Conservation (phyloP, 2,113 vertebrate species). For the Ovis canadensis region DNA sequence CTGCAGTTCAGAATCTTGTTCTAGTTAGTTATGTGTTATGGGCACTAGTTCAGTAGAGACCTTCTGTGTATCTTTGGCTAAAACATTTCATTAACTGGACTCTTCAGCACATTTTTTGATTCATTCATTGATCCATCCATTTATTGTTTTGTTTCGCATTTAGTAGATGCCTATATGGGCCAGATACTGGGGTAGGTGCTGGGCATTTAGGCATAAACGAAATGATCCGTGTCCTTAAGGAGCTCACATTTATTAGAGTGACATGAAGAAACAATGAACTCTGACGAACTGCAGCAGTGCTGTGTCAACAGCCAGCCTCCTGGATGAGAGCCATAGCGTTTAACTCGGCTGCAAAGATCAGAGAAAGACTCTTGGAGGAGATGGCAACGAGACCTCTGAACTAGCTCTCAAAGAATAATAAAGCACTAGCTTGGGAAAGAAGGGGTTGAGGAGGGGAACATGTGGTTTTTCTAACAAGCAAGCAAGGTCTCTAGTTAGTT, state of each 20-base stretch:
- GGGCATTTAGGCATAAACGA: not conserved
- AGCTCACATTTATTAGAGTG: not conserved
- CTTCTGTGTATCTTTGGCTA: not conserved
- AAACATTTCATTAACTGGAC: not conserved
- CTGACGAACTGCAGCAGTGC: accelerated
- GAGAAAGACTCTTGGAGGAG: not conserved
- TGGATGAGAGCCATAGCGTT: too few species aligned
- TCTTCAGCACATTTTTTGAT: not conserved
- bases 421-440: not conserved
- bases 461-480: not conserved
- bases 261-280: not conserved
- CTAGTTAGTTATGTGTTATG: not conserved
- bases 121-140: not conserved
- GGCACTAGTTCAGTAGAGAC: not conserved
- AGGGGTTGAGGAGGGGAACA: not conserved
- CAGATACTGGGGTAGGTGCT: not conserved
- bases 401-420: not conserved
- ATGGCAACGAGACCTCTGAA: not conserved
- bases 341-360: not conserved
- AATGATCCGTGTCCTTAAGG: not conserved
- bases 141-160: not conserved
- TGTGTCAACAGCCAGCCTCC: not conserved
- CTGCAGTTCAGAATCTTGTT: too few species aligned
- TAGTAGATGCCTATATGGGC: not conserved
- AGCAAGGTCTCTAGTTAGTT: not conserved